Percentiles rank a stretch among this genome's conserved stretches.
phyloP scores from a whole-genome alignment of 2,888 invertebrate genomes.

The Crocallis elinguaria region DNA sequence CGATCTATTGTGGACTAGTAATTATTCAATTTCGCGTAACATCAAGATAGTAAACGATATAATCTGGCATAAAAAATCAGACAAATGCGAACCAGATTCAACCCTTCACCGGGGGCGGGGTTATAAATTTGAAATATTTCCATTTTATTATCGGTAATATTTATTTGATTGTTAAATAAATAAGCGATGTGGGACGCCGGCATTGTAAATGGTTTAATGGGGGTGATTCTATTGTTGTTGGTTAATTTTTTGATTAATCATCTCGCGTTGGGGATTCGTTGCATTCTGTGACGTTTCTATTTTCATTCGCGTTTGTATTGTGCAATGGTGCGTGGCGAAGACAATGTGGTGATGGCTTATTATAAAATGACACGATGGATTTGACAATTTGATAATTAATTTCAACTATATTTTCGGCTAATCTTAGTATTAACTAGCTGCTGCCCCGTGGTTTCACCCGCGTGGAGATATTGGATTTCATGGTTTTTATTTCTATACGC shows the following conservation, averaged over 20 bases:
- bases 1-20: constrained; percentile 58
- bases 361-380: constrained; percentile 13
- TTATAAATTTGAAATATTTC: constrained; percentile 84
- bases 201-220: constrained; percentile 77
- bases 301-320: constrained; percentile 44
- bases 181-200: constrained; percentile 79
- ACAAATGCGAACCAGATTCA: constrained; percentile 63
- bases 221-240: constrained; percentile 76
- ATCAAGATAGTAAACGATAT: constrained; percentile 73
- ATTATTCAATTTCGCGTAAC: constrained; percentile 80
- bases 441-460: too few relatives aligned
- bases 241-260: constrained; percentile 85
- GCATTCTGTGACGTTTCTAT: constrained; percentile 70
- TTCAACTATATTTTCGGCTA: too few relatives aligned
- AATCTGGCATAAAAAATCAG: constrained; percentile 68
- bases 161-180: constrained; percentile 85
- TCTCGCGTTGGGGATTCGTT: constrained; percentile 66
- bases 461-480: too few relatives aligned
- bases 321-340: constrained; percentile 37
- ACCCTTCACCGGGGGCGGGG: constrained; percentile 77
- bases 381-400: neutral
- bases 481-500: too few relatives aligned
- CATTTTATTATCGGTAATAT: constrained; percentile 83
- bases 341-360: constrained; percentile 31
- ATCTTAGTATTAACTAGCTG: too few relatives aligned